Evolutionary conservation across 2,797 vertebrate genomes (phyloP).

Genomic region (Orestias chungarensis): DNA sequence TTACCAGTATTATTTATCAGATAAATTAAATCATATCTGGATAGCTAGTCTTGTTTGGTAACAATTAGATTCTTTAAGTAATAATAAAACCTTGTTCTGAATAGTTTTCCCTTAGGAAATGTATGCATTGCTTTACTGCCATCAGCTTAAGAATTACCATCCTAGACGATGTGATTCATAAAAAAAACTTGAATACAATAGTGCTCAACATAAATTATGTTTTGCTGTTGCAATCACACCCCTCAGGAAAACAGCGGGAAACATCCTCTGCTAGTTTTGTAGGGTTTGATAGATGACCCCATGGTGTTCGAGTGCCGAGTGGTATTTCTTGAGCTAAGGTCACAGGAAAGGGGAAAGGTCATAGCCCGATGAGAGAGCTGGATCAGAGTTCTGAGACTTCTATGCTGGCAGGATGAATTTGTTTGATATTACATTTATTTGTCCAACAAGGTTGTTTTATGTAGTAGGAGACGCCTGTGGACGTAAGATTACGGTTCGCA

Average conservation of each 20-base stretch:
- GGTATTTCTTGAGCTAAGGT: constrained; percentile 36
- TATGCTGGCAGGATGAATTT: constrained; percentile 29
- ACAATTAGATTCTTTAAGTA: background rate
- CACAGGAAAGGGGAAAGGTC: constrained; percentile 62
- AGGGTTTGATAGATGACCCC: constrained; percentile 42
- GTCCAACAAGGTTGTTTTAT: constrained; percentile 39
- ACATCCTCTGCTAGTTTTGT: constrained; percentile 34
- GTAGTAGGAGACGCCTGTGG: constrained; percentile 37
- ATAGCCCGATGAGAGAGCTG: constrained; percentile 45
- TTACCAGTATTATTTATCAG: no score
- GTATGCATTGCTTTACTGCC: background rate
- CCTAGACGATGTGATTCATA: background rate
- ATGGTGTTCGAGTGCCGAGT: constrained; percentile 3
- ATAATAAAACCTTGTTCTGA: background rate
- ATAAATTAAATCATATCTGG: no score
- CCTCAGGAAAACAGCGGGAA: constrained; percentile 41
- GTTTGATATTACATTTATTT: constrained; percentile 33
- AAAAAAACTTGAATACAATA: constrained; percentile 17
- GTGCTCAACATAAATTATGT: constrained; percentile 27
- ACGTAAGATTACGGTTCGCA: constrained; percentile 43
- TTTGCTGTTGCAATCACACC: constrained; percentile 50
- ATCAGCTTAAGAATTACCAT: no score
- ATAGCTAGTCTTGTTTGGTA: background rate
- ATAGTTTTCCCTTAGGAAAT: background rate
- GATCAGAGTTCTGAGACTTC: constrained; percentile 25